These are phyloP conservation scores for Hystrix cristata DNA, from an alignment of 2,113 vertebrate species.

Conservation along the genomic window DNA sequence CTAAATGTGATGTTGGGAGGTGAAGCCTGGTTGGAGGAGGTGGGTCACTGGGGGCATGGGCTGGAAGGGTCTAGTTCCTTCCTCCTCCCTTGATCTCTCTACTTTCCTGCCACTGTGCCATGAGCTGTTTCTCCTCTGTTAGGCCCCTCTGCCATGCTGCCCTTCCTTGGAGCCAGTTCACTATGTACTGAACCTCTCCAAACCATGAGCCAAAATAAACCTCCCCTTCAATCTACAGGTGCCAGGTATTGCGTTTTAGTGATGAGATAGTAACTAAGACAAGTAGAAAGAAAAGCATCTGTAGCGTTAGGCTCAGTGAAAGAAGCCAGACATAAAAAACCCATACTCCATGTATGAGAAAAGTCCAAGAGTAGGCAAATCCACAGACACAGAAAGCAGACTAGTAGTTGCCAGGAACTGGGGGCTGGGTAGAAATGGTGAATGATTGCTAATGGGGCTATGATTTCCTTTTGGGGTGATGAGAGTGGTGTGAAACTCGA, in stretches of 20 bases:
- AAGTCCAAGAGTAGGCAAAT: neutral
- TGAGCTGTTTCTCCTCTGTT: neutral
- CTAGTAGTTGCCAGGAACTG: neutral
- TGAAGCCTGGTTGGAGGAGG: neutral
- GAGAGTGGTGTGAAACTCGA: neutral
- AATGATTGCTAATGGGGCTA: neutral
- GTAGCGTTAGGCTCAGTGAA: neutral
- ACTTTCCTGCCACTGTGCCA: neutral
- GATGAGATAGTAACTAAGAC: neutral
- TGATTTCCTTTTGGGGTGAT: neutral
- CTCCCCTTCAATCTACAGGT: neutral
- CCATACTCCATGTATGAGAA: neutral
- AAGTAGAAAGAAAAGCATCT: neutral
- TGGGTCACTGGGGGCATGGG: neutral
- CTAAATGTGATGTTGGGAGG: neutral
- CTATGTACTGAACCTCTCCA: neutral
- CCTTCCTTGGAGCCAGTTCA: neutral
- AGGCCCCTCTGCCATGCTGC: neutral
- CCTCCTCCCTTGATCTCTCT: neutral
- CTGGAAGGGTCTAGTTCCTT: neutral
- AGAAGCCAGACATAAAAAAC: neutral
- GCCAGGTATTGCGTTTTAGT: neutral
- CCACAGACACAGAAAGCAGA: neutral
- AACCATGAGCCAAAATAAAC: neutral
- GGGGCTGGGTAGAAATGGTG: neutral